phyloP scores from a whole-genome alignment of 1,140 invertebrate species.

The Pogonomyrmex barbatus region DNA sequence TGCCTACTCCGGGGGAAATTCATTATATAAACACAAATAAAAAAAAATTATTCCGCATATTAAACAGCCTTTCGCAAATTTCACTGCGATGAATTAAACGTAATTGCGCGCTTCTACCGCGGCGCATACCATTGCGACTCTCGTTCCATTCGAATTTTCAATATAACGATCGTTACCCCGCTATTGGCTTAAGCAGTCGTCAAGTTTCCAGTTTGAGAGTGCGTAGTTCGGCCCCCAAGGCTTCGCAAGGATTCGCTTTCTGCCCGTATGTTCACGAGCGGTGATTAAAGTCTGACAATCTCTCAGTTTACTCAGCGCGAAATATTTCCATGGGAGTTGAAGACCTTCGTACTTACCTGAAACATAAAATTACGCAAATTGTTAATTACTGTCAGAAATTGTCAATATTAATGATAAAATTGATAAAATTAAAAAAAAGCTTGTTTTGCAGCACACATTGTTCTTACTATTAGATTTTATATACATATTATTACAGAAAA shows the following conservation, averaged over 20 bases:
- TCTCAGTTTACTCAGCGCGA: neutral
- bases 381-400: neutral
- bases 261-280: neutral
- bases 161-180: conserved; percentile 25
- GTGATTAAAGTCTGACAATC: conserved; percentile 20
- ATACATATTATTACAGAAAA: neutral
- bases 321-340: conserved; percentile 5
- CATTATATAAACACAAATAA: conserved; percentile 17
- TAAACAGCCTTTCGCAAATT: neutral
- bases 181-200: neutral
- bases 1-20: neutral
- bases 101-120: neutral
- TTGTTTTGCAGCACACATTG: neutral
- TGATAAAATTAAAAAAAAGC: neutral
- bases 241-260: conserved; percentile 2
- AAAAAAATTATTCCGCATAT: conserved; percentile 4
- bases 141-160: neutral
- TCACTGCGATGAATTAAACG: neutral
- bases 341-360: conserved; percentile 30
- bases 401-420: neutral
- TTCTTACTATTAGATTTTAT: too few species aligned
- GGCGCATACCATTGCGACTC: neutral
- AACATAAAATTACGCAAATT: conserved; percentile 42
- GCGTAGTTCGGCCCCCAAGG: neutral
- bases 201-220: neutral